Evolutionary conservation across 2,888 invertebrate species (phyloP).

Genomic region (Stenoptilia bipunctidactyla): DNA sequence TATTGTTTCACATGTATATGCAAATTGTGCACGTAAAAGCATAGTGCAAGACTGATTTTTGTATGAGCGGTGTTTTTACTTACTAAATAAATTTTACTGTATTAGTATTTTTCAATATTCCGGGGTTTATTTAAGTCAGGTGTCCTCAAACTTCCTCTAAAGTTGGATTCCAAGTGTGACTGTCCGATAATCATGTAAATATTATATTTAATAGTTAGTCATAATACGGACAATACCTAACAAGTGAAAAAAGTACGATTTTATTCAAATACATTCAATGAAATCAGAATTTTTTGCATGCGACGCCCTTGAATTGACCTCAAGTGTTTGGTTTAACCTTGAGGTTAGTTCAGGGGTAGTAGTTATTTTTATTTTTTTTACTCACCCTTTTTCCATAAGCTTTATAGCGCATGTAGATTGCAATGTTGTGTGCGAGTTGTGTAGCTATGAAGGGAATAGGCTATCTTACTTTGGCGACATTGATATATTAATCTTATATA

Average conservation of each 20-base stretch:
- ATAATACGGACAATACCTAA: constrained; percentile 70
- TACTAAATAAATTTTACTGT: too few species aligned
- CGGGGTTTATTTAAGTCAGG: neutral
- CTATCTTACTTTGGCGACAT: too few species aligned
- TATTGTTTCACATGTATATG: too few species aligned
- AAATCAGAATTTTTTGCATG: constrained; percentile 52
- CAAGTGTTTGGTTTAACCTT: neutral
- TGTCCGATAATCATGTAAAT: constrained; percentile 39
- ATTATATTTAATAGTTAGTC: constrained; percentile 60
- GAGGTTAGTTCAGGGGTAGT: constrained; percentile 18
- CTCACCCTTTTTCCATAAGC: constrained; percentile 26
- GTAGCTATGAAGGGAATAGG: constrained; percentile 17
- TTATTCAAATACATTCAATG: constrained; percentile 68
- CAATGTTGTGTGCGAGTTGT: constrained; percentile 16
- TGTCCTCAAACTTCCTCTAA: neutral
- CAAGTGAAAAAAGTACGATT: constrained; percentile 63
- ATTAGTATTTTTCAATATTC: too few species aligned
- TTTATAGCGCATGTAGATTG: constrained; percentile 38
- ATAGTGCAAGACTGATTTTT: neutral
- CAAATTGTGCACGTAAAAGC: too few species aligned
- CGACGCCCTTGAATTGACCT: constrained; percentile 19
- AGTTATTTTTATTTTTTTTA: constrained; percentile 43
- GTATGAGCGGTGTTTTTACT: neutral
- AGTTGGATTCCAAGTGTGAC: constrained; percentile 6
- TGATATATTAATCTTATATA: too few species aligned